These are phyloP conservation scores for Tiliacea aurago DNA, from an alignment of 2,888 invertebrate genomes.

Conservation along the genomic window DNA sequence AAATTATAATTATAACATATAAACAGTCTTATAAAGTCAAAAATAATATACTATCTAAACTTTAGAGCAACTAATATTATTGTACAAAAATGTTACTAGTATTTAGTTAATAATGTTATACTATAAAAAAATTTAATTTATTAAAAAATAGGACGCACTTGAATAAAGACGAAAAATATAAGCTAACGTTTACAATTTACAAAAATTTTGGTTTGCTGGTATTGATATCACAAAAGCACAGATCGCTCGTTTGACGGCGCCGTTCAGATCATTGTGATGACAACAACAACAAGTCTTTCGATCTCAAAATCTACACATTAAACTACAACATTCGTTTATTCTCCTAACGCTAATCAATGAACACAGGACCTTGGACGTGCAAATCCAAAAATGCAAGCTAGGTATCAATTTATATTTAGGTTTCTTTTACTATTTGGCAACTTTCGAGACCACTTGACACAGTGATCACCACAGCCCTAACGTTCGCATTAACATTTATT, in stretches of 20 bases:
- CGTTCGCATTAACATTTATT: conserved; percentile 22
- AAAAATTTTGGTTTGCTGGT: conserved; percentile 66
- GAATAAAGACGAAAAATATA: conserved; percentile 72
- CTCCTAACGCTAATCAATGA: conserved; percentile 82
- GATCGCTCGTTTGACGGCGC: conserved; percentile 47
- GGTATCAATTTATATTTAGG: conserved; percentile 59
- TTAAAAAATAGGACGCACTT: conserved; percentile 79
- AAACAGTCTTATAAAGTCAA: conserved; percentile 87
- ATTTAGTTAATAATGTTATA: conserved; percentile 70
- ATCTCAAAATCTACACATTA: conserved; percentile 71
- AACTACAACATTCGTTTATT: conserved; percentile 69
- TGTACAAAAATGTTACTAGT: conserved; percentile 78
- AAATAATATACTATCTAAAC: conserved; percentile 78
- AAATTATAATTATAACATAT: conserved; percentile 79
- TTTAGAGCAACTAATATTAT: conserved; percentile 76
- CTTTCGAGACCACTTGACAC: conserved; percentile 36
- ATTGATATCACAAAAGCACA: conserved; percentile 69
- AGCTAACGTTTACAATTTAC: conserved; percentile 70
- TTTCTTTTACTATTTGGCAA: conserved; percentile 62
- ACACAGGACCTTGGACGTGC: conserved; percentile 85
- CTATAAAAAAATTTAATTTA: conserved; percentile 73
- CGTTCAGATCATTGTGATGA: conserved; percentile 61
- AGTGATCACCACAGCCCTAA: conserved; percentile 48
- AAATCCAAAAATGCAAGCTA: conserved; percentile 81
- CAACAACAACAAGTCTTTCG: conserved; percentile 69